Evolutionary conservation across 92 coral and sea anemone species (phyloP), one percentile per base, ranked within the genome.

Genomic region (Metridium senile): DNA sequence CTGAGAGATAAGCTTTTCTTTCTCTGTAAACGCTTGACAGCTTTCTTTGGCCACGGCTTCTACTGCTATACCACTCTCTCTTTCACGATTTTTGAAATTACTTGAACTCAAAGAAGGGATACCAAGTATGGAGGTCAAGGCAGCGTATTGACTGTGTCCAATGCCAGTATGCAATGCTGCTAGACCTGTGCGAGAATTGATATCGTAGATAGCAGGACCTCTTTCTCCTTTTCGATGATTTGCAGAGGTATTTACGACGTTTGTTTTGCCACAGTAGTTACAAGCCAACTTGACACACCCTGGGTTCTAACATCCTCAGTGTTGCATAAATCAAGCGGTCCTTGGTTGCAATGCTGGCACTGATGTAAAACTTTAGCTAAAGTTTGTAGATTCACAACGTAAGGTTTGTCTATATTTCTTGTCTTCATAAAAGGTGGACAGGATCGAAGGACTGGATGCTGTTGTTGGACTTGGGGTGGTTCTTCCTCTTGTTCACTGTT

Each of bases 31-130:
- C 17, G 4, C 30, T 39, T 27, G 18, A 49, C 86, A 82, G 0
- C 61, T 16, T 26, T 61, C 33, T 52, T 82, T 82, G 1, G 81
- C 81, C 17, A 81, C 74, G 0, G 25, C 53, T 47, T 64, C 80
- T 0, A 73, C 32, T 16, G 66, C 28, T 31, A 11, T 1, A 20
- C 76, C 81, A 11, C 45, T 65, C n/a, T 82, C 86, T 46, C 81
- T 25, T 58, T 82, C 81, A 21, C 86, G 58, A 20, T 82, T 82
- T 32, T 67, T 68, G 59, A 34, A 74, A 62, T 74, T 74, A 13
- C 52, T 67, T 25, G 68, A 32, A 22, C 46, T 77, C 52, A 77
- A 47, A 9, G 82, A 19, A 1, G 82, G 65, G 56, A 71, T 64
- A 2, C 65, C 78, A 21, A 80, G 58, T 20, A 45, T 62, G 3